A percentile compares a stretch with the other conserved stretches of the same genome.
These are phyloP conservation scores for Siphonodentalium dalli DNA, from an alignment of 2,888 invertebrate species.

Conservation along the genomic window DNA sequence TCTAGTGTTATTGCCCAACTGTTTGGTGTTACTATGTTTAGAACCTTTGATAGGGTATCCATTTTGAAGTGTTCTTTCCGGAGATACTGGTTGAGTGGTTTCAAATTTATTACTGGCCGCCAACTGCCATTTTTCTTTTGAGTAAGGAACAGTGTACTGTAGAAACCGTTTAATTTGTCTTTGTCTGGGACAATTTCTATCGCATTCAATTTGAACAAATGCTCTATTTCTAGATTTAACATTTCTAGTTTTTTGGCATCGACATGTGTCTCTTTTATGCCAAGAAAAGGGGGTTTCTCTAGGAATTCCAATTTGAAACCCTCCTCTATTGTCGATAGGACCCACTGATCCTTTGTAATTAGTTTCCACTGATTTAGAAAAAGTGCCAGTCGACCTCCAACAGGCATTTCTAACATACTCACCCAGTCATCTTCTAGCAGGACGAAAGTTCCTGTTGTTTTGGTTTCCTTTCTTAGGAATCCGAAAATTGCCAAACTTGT, in stretches of 20 bases:
- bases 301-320: constrained; percentile 15
- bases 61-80: background rate
- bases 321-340: constrained; percentile 3
- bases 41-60: background rate
- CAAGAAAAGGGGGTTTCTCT: constrained; percentile 7
- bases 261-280: background rate
- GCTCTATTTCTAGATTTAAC: background rate
- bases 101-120: background rate
- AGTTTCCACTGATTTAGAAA: constrained; percentile 11
- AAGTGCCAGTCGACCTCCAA: constrained; percentile 8
- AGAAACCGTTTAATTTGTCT: constrained; percentile 2
- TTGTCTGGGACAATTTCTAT: background rate
- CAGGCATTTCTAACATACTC: constrained; percentile 12
- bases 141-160: constrained; percentile 2
- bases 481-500: too few relatives aligned
- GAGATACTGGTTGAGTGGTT: background rate
- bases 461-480: too few relatives aligned
- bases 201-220: background rate
- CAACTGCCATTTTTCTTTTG: background rate
- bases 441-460: too few relatives aligned
- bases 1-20: background rate
- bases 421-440: too few relatives aligned
- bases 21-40: background rate
- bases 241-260: background rate
- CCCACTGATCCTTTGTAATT: constrained; percentile 12